Evolutionary conservation across 2,113 vertebrate species (phyloP).

Genomic region (Etia nguti): DNA sequence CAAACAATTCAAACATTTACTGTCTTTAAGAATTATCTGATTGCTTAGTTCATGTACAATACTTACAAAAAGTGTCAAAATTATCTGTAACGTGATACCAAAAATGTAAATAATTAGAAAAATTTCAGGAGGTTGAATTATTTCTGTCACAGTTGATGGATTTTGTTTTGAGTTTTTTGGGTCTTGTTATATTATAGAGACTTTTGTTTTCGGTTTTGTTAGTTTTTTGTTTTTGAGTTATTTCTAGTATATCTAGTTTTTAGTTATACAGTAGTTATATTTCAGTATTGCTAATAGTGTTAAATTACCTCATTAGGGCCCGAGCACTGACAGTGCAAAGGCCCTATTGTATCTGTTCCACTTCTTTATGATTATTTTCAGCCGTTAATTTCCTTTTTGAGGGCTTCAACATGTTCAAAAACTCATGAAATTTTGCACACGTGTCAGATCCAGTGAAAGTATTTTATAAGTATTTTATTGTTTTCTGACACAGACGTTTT

Average conservation of each 20-base stretch:
- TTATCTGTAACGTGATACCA: not conserved
- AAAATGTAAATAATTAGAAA: fast-evolving
- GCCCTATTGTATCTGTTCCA: not conserved
- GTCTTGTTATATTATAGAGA: not conserved
- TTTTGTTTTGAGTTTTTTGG: not conserved
- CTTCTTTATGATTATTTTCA: not conserved
- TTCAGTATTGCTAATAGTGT: not conserved
- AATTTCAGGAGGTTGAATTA: not conserved
- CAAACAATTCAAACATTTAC: not conserved
- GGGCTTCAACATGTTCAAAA: not conserved
- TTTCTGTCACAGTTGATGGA: not conserved
- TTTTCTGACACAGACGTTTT: not conserved
- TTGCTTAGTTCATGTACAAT: fast-evolving
- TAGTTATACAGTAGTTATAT: not conserved
- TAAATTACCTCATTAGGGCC: not conserved
- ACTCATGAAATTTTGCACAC: fast-evolving
- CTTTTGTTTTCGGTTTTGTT: fast-evolving
- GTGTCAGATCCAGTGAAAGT: not conserved
- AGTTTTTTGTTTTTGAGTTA: not conserved
- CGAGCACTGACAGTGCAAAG: not conserved
- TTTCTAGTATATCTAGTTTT: not conserved
- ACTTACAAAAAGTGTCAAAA: fast-evolving
- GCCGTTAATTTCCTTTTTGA: not conserved
- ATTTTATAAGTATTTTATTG: not conserved
- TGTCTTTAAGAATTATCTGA: not conserved